A percentile compares a stretch with the other conserved stretches of the same genome.
Evolutionary conservation across 2,113 vertebrate species (phyloP).

Genomic region (Peromyscus californicus): DNA sequence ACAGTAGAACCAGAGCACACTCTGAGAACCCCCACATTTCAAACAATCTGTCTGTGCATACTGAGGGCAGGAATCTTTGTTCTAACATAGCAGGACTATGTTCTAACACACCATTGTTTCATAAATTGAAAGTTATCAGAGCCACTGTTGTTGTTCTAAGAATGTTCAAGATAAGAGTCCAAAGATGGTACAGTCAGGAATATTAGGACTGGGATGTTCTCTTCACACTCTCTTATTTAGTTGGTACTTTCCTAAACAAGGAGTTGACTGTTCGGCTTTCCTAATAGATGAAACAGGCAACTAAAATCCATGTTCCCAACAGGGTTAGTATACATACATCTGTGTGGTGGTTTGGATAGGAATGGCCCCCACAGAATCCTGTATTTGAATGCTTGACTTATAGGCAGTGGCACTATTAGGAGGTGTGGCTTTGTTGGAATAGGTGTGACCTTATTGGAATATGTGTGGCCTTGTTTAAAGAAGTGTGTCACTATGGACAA

Average conservation of each 20-base stretch:
- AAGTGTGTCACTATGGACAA: neutral
- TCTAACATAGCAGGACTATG: neutral
- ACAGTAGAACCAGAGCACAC: too few species aligned
- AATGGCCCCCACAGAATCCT: neutral
- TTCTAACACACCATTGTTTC: neutral
- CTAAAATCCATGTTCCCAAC: neutral
- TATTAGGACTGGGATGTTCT: neutral
- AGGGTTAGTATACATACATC: neutral
- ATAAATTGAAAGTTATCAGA: neutral
- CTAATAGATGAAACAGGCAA: neutral
- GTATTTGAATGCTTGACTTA: neutral
- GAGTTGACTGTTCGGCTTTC: neutral
- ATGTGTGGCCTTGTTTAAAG: neutral
- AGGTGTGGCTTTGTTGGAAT: neutral
- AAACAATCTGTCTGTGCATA: neutral
- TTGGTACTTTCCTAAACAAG: neutral
- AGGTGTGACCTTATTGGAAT: neutral
- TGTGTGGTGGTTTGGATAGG: neutral
- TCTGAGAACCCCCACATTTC: neutral
- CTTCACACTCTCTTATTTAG: neutral
- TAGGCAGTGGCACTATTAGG: neutral
- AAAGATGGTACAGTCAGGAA: neutral
- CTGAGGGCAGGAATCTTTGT: neutral
- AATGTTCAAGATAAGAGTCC: constrained; percentile 35
- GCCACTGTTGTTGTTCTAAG: neutral